Percentiles rank a stretch among this genome's conserved stretches.
Evolutionary conservation across 2,113 vertebrate species (phyloP).

Genomic region (Solea solea): DNA sequence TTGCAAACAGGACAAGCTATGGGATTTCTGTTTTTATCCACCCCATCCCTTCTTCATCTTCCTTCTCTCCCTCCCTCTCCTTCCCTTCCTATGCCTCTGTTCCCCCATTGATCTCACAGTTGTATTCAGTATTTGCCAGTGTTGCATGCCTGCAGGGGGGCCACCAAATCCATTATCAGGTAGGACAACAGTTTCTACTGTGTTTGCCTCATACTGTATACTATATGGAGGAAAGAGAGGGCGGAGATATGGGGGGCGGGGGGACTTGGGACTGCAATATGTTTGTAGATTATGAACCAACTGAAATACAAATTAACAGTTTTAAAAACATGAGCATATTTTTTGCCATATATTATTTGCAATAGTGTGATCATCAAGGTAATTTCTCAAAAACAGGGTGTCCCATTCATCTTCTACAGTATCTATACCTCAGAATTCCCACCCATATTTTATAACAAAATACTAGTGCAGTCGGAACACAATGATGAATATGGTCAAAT

Average conservation of each 20-base stretch:
- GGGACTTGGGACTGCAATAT: constrained; percentile 29
- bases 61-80: constrained; percentile 61
- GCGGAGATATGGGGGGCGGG: constrained; percentile 33
- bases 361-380: constrained; percentile 1
- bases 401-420: constrained; percentile 1
- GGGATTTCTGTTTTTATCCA: constrained; percentile 76
- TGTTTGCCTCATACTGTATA: constrained; percentile 72
- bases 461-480: constrained; percentile 27
- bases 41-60: constrained; percentile 71
- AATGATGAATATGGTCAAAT: constrained; percentile 41
- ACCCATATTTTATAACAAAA: constrained; percentile 29
- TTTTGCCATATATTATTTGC: constrained; percentile 9
- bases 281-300: constrained; percentile 66
- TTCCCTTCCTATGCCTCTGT: constrained; percentile 63
- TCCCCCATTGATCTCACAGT: constrained; percentile 79
- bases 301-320: constrained; percentile 48
- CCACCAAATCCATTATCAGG: constrained; percentile 86
- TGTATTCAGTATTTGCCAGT: constrained; percentile 85
- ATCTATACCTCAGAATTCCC: constrained; percentile 7
- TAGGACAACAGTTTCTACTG: constrained; percentile 83
- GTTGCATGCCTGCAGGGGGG: constrained; percentile 83
- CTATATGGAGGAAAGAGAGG: constrained; percentile 37
- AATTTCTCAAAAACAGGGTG: constrained; percentile 5
- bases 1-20: constrained; percentile 73
- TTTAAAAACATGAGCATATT: constrained; percentile 26